Evolutionary conservation across 2,113 vertebrate species (phyloP).

Genomic region (Carettochelys insculpta): DNA sequence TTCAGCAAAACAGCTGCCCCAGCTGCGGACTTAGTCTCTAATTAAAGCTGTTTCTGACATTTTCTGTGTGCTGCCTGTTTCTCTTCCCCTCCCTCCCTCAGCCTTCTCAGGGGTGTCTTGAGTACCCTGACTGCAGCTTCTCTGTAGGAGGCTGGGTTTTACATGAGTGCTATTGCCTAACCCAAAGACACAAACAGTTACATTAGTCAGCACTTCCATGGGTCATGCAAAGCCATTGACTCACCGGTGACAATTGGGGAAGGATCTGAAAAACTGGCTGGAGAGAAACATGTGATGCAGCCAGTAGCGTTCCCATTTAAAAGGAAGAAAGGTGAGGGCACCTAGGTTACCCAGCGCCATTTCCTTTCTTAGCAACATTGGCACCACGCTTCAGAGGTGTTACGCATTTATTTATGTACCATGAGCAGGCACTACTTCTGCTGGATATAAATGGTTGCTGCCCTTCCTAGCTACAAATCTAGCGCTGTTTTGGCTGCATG

Average conservation of each 20-base stretch:
- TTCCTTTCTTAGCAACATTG: neutral
- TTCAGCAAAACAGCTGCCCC: too few species aligned
- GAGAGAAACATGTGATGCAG: neutral
- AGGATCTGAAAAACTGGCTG: neutral
- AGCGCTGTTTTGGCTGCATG: neutral
- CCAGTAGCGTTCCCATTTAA: neutral
- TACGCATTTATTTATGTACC: neutral
- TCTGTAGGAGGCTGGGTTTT: neutral
- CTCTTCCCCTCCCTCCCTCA: too few species aligned
- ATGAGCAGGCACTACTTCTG: neutral
- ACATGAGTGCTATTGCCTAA: neutral
- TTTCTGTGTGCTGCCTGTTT: too few species aligned
- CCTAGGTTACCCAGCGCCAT: neutral
- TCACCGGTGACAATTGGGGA: neutral
- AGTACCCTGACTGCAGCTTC: neutral
- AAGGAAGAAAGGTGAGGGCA: neutral
- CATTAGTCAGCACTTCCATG: neutral
- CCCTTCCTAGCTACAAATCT: neutral
- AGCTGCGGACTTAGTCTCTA: too few species aligned
- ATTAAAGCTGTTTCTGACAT: too few species aligned
- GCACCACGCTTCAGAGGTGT: neutral
- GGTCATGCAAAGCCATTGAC: neutral
- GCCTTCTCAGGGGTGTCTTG: too few species aligned
- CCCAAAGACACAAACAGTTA: neutral
- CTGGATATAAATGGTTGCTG: neutral